Percentiles rank a stretch among this genome's conserved stretches.
phyloP scores from a whole-genome alignment of 2,113 vertebrate genomes.

The Noctilio leporinus region DNA sequence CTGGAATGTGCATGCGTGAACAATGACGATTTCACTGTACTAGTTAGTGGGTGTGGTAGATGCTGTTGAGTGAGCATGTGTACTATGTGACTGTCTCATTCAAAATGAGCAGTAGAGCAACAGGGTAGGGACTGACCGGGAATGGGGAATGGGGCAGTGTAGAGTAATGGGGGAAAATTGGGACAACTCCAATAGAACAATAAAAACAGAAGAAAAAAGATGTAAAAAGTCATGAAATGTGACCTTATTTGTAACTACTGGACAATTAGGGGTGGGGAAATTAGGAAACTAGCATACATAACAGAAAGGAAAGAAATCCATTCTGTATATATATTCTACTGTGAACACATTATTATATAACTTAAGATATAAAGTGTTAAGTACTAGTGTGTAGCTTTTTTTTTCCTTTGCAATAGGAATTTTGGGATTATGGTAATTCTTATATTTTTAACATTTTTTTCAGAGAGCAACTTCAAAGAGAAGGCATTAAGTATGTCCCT shows the following conservation, averaged over 20 bases:
- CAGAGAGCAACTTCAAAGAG: background rate
- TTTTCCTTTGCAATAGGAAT: background rate
- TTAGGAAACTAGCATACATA: background rate
- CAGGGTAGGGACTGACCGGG: too few relatives aligned
- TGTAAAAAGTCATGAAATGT: background rate
- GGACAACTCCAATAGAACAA: too few relatives aligned
- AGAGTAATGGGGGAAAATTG: too few relatives aligned
- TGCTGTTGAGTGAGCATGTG: too few relatives aligned
- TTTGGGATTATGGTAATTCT: background rate
- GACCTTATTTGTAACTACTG: background rate
- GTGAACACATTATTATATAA: background rate
- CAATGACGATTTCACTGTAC: too few relatives aligned
- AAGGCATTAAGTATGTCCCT: background rate
- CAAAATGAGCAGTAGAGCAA: too few relatives aligned
- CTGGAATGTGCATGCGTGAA: too few relatives aligned
- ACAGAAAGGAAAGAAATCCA: background rate
- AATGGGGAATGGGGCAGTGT: too few relatives aligned
- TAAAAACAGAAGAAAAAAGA: background rate
- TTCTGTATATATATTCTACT: background rate
- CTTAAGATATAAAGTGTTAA: background rate
- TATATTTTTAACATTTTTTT: background rate
- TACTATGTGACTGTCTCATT: too few relatives aligned
- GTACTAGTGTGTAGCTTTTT: background rate
- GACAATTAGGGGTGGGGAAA: background rate
- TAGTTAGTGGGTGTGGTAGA: too few relatives aligned